Evolutionary conservation across 35 echinoderm and acorn worm species (phyloP).

Genomic region (Hemicentrotus pulcherrimus): DNA sequence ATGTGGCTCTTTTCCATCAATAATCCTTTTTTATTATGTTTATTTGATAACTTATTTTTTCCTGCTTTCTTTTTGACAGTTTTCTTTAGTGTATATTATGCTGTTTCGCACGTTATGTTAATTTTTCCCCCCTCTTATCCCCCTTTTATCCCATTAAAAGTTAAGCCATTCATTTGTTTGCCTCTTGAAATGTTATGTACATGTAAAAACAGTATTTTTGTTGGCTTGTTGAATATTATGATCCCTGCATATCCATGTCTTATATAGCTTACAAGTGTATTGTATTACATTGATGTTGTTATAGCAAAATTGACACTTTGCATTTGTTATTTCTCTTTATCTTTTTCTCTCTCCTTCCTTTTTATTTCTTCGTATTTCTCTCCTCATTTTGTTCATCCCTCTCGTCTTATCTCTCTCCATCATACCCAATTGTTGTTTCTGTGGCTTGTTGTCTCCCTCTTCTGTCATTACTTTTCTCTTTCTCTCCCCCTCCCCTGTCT

Average conservation of each 20-base stretch:
- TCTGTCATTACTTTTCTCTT: neutral
- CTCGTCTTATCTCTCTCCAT: neutral
- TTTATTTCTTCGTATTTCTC: neutral
- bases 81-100: neutral
- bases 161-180: no score
- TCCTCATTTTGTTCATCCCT: neutral
- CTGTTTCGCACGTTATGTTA: neutral
- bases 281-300: no score
- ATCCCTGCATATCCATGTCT: no score
- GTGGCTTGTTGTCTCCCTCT: neutral
- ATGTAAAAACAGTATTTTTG: no score
- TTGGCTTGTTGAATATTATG: no score
- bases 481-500: neutral
- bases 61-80: neutral
- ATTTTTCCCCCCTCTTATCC: neutral
- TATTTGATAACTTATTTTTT: neutral
- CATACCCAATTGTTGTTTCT: neutral
- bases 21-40: neutral
- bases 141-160: neutral
- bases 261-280: no score
- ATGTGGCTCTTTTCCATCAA: neutral
- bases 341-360: neutral
- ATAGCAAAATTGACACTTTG: neutral
- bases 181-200: no score
- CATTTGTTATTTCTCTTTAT: neutral